Percentiles rank a stretch among this genome's conserved stretches.
phyloP scores from a whole-genome alignment of 2,797 vertebrate species.

The Yasuhikotakia modesta region DNA sequence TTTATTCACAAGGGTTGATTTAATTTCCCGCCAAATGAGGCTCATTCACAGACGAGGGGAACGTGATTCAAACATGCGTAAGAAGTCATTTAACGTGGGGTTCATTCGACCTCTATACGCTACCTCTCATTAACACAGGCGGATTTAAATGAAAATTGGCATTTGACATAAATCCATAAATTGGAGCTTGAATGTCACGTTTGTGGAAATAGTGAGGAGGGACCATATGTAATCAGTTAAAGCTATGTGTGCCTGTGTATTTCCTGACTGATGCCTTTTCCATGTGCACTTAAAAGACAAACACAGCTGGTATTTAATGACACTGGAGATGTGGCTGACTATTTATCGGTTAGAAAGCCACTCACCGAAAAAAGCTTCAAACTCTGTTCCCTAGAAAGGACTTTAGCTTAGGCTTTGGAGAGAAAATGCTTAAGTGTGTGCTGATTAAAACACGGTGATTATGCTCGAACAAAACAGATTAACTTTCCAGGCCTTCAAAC shows the following conservation, averaged over 20 bases:
- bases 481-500: background rate
- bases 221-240: conserved; percentile 54
- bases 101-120: conserved; percentile 55
- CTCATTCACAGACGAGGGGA: conserved; percentile 59
- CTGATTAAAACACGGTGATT: conserved; percentile 20
- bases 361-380: conserved; percentile 66
- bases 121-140: conserved; percentile 44
- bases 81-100: conserved; percentile 47
- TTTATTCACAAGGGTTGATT: conserved; percentile 68
- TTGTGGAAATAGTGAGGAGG: conserved; percentile 39
- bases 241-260: conserved; percentile 54
- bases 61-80: conserved; percentile 63
- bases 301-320: conserved; percentile 81
- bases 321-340: conserved; percentile 73
- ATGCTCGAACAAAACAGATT: background rate
- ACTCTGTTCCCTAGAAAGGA: conserved; percentile 44
- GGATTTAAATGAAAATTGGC: conserved; percentile 61
- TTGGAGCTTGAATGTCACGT: conserved; percentile 46
- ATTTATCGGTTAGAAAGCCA: conserved; percentile 64
- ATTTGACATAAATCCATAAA: conserved; percentile 60
- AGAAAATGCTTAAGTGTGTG: background rate
- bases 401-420: conserved; percentile 25
- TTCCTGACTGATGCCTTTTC: conserved; percentile 73
- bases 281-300: conserved; percentile 79
- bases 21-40: conserved; percentile 67